Evolutionary conservation across 2,113 vertebrate genomes (phyloP).

Genomic region (Apus apus): DNA sequence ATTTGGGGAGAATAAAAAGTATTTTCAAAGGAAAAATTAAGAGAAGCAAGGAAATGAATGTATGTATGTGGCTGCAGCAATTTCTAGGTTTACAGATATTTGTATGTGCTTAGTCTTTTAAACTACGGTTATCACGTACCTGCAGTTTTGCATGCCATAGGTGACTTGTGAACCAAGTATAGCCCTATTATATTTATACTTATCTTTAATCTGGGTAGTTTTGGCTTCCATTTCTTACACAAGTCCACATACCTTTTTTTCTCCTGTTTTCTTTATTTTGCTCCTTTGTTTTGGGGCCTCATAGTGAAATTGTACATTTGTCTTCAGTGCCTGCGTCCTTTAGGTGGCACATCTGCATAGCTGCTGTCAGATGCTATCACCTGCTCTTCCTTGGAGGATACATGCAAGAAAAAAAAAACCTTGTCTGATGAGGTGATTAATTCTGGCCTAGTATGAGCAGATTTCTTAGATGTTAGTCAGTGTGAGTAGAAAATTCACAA

Average conservation of each 20-base stretch:
- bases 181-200: background rate
- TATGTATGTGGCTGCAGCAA: background rate
- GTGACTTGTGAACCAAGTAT: background rate
- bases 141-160: background rate
- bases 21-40: background rate
- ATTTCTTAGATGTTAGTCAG: background rate
- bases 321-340: background rate
- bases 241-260: background rate
- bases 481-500: background rate
- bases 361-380: background rate
- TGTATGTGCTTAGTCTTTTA: background rate
- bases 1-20: background rate
- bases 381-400: background rate
- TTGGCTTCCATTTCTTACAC: background rate
- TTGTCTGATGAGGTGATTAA: background rate
- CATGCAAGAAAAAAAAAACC: background rate
- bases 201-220: background rate
- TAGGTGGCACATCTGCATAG: conserved; percentile 7
- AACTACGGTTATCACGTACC: background rate
- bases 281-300: background rate
- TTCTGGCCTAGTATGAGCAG: background rate
- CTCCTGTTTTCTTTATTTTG: background rate
- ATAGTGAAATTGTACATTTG: background rate
- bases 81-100: background rate
- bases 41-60: background rate